Percentiles rank a stretch among this genome's conserved stretches.
phyloP scores from a whole-genome alignment of 2,797 vertebrate species.

The Sardinella longiceps region DNA sequence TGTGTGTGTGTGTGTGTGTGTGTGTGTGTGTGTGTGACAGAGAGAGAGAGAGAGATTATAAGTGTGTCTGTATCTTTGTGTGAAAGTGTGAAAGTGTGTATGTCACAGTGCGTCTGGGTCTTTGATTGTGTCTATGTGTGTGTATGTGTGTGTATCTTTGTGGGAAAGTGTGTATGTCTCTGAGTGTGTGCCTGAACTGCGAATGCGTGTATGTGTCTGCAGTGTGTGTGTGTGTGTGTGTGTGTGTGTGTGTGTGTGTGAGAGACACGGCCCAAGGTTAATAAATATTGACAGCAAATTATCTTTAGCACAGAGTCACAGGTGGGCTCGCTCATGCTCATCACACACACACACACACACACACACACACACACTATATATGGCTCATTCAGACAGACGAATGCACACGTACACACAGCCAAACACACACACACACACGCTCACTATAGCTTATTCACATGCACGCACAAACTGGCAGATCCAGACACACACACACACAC shows the following conservation, averaged over 20 bases:
- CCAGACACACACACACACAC: neutral
- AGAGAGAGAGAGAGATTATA: no score
- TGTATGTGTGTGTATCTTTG: no score
- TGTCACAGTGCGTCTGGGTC: no score
- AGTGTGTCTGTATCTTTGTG: no score
- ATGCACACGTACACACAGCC: neutral
- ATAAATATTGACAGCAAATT: conserved; percentile 78
- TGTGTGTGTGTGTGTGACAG: no score
- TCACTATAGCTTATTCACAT: neutral
- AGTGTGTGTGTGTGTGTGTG: conserved; percentile 48
- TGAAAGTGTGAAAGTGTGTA: no score
- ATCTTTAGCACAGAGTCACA: conserved; percentile 72
- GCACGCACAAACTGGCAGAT: no score
- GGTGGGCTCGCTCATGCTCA: conserved; percentile 61
- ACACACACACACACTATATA: no score
- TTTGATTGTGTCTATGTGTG: no score
- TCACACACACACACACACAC: conserved; percentile 12
- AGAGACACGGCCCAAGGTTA: conserved; percentile 62
- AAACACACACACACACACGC: neutral
- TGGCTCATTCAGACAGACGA: neutral
- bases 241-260: conserved; percentile 28
- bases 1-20: no score
- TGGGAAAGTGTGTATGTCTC: no score
- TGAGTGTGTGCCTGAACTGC: no score
- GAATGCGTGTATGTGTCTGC: conserved; percentile 39